phyloP scores from a whole-genome alignment of 2,113 vertebrate species.

The Phylloscopus whistleri region DNA sequence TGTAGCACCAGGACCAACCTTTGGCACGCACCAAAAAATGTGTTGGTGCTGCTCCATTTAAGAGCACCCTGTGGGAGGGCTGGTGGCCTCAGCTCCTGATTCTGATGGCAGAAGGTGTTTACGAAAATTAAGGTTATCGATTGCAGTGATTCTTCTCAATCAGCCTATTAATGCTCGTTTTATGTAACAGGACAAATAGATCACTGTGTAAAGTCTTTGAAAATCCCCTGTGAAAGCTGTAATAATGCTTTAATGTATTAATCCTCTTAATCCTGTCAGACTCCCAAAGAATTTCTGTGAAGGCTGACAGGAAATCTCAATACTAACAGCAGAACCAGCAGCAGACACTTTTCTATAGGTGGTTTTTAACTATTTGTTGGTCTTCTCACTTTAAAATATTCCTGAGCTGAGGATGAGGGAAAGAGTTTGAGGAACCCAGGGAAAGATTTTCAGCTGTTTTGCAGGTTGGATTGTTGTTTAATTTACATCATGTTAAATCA shows the following conservation, averaged over 20 bases:
- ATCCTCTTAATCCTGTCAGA: conserved; percentile 78
- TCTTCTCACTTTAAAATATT: background rate
- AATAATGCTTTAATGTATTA: conserved; percentile 78
- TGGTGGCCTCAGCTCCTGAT: conserved; percentile 5
- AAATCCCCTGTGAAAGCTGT: conserved; percentile 75
- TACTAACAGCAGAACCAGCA: background rate
- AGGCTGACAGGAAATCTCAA: conserved; percentile 57
- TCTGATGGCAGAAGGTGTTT: conserved; percentile 47
- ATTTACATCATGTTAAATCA: background rate
- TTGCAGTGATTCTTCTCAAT: conserved; percentile 58
- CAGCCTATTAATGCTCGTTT: conserved; percentile 67
- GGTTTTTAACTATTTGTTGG: conserved; percentile 23
- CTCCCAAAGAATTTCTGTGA: conserved; percentile 71
- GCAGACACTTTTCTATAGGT: background rate
- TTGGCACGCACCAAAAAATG: conserved; percentile 19
- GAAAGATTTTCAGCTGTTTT: background rate
- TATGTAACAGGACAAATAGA: conserved; percentile 78
- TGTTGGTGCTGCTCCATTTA: background rate
- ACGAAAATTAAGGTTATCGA: conserved; percentile 71
- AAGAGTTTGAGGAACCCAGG: background rate
- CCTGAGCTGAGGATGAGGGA: background rate
- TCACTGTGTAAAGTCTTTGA: conserved; percentile 75
- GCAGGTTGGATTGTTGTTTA: background rate
- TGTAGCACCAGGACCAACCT: background rate
- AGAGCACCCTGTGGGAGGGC: background rate